phyloP scores from a whole-genome alignment of 2,797 vertebrate genomes.

The Crypturellus tataupa region DNA sequence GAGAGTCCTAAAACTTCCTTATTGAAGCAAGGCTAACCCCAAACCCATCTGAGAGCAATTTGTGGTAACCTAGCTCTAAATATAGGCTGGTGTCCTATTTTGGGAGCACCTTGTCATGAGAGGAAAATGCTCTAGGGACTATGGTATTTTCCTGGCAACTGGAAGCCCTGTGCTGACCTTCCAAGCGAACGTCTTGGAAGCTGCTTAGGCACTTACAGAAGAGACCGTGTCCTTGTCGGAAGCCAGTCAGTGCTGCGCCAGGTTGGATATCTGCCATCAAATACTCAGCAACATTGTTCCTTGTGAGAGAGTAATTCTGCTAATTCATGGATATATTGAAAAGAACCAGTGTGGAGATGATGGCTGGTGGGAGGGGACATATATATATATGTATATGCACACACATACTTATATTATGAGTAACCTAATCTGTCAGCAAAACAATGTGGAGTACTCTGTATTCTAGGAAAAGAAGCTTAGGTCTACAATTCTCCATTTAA shows the following conservation, averaged over 20 bases:
- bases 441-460: neutral
- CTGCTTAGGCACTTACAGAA: neutral
- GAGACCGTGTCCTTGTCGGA: neutral
- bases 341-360: neutral
- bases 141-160: neutral
- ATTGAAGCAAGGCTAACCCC: too few relatives aligned
- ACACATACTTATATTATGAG: neutral
- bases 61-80: too few relatives aligned
- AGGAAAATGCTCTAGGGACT: neutral
- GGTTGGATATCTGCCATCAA: neutral
- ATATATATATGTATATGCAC: too few relatives aligned
- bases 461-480: neutral
- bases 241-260: too few relatives aligned
- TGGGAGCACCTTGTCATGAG: neutral
- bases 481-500: neutral
- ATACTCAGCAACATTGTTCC: neutral
- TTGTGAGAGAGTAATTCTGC: neutral
- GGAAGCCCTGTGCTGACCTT: neutral
- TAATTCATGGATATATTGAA: neutral
- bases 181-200: too few relatives aligned
- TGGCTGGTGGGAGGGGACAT: neutral
- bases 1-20: too few relatives aligned
- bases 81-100: too few relatives aligned
- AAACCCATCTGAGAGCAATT: too few relatives aligned
- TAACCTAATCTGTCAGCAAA: neutral